Evolutionary conservation across 2,797 vertebrate genomes (phyloP).

Genomic region (Gobionotothen gibberifrons): DNA sequence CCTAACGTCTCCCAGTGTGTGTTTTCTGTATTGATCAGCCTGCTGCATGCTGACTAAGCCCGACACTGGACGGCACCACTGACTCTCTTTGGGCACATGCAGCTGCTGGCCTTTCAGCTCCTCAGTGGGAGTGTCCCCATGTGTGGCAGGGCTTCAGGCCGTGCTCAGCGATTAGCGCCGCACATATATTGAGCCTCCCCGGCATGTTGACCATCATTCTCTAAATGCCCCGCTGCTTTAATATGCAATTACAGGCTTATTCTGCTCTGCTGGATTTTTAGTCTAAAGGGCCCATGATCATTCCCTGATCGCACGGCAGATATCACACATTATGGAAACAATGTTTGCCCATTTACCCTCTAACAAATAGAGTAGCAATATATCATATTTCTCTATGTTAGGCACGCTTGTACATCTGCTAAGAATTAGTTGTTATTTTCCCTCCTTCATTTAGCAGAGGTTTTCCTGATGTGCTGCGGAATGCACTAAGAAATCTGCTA

Average conservation of each 20-base stretch:
- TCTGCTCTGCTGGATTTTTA: conserved; percentile 2
- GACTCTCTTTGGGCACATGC: conserved; percentile 39
- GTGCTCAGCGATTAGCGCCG: conserved; percentile 32
- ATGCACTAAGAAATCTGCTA: conserved; percentile 27
- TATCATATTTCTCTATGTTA: conserved; percentile 38
- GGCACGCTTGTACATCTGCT: conserved; percentile 60
- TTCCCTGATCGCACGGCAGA: conserved; percentile 25
- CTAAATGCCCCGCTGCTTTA: conserved; percentile 33
- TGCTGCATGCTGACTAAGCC: conserved; percentile 8
- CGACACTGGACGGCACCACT: conserved; percentile 5
- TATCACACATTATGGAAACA: conserved; percentile 40
- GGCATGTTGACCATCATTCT: conserved; percentile 30
- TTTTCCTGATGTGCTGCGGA: conserved; percentile 38
- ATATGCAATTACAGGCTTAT: conserved; percentile 47
- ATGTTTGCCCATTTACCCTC: conserved; percentile 4
- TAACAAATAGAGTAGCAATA: conserved; percentile 46
- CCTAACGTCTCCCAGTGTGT: background rate
- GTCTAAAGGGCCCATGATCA: conserved; percentile 2
- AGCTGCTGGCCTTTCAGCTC: conserved; percentile 60
- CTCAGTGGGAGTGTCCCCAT: conserved; percentile 56
- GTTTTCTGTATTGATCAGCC: conserved; percentile 28
- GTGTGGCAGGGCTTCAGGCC: conserved; percentile 22
- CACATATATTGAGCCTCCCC: conserved; percentile 28
- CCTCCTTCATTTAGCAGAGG: conserved; percentile 54
- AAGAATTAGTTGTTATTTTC: conserved; percentile 56